Conservation (phyloP, 2,888 invertebrate species). For the Cantharis rufa region DNA sequence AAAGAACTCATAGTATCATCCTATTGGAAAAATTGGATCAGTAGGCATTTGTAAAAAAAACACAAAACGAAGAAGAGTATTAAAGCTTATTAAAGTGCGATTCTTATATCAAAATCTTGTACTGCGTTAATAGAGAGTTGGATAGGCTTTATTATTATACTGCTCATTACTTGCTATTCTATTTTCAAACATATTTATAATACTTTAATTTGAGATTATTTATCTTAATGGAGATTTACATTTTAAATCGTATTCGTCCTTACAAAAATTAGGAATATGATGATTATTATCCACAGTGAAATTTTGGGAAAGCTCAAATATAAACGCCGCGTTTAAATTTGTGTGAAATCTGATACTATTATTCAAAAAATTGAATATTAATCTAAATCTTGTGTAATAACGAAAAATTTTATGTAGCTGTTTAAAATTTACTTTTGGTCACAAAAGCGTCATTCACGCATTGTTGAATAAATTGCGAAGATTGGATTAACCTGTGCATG, state of each 20-base stretch:
- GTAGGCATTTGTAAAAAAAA: conserved; percentile 21
- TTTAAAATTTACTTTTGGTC: conserved; percentile 24
- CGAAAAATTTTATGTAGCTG: conserved; percentile 20
- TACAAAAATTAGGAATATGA: background rate
- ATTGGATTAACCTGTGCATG: conserved; percentile 37
- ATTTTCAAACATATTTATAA: background rate
- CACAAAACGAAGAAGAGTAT: background rate
- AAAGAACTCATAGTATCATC: conserved; percentile 5
- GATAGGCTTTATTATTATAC: background rate
- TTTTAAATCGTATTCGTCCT: background rate
- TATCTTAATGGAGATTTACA: background rate
- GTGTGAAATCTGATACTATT: background rate
- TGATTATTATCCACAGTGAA: background rate
- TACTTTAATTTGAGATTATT: background rate
- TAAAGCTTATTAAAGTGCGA: background rate
- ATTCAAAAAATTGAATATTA: background rate
- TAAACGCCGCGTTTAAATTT: background rate
- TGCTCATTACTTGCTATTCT: background rate
- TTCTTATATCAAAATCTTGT: no score
- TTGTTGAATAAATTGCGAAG: conserved; percentile 29
- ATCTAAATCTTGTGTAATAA: conserved; percentile 20
- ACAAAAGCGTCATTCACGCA: conserved; percentile 32
- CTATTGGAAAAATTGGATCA: conserved; percentile 22
- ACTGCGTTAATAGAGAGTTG: background rate
- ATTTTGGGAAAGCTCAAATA: background rate